A percentile compares a stretch with the other conserved stretches of the same genome.
phyloP scores from a whole-genome alignment of 2,797 vertebrate species.

The Intellagama lesueurii region DNA sequence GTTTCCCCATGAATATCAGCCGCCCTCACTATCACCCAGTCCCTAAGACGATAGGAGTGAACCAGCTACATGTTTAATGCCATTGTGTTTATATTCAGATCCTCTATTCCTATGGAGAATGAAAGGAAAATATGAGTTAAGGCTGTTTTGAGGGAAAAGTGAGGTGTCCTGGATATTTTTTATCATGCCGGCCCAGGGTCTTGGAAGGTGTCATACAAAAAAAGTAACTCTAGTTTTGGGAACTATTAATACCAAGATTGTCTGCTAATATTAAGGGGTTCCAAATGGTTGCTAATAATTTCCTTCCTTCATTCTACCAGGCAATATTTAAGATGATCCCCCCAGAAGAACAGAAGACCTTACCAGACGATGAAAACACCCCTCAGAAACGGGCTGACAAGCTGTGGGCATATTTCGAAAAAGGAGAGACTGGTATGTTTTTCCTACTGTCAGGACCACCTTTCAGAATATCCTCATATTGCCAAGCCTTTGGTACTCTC shows the following conservation, averaged over 20 bases:
- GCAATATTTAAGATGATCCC: constrained; percentile 96
- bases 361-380: constrained; percentile 89
- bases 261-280: too few relatives aligned
- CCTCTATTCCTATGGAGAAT: too few relatives aligned
- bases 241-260: too few relatives aligned
- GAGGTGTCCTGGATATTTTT: too few relatives aligned
- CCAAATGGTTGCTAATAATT: background rate
- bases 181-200: too few relatives aligned
- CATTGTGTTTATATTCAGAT: background rate
- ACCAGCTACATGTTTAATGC: background rate
- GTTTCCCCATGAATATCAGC: too few relatives aligned
- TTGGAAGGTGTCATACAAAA: background rate
- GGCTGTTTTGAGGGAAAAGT: background rate
- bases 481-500: too few relatives aligned
- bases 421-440: constrained; percentile 87
- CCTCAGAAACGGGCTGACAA: constrained; percentile 91
- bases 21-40: too few relatives aligned
- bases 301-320: constrained; percentile 66
- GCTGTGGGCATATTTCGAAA: constrained; percentile 90
- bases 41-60: background rate
- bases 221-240: background rate
- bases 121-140: background rate
- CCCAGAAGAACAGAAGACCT: constrained; percentile 81
- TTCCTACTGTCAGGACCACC: too few relatives aligned
- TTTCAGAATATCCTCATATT: too few relatives aligned